Base-by-base conservation (phyloP, 2,888 invertebrate species). In the Euplagia quadripunctaria region DNA sequence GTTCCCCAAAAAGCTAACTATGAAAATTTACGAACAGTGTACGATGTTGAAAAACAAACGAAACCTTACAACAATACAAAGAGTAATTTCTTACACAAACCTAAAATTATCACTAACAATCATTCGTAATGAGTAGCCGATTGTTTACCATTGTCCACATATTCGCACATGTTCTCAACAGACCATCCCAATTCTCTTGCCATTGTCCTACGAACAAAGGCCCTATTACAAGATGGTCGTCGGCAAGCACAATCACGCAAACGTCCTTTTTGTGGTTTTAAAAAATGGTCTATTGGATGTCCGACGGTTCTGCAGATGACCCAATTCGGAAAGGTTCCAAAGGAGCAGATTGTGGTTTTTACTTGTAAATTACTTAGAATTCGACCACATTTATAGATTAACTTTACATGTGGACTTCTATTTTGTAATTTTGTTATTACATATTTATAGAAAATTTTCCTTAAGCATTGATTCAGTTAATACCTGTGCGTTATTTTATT, bases 151-250 rank as follows among this genome's bases (percentile, higher is more conserved):
- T 92, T 90, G 89, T 91, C 87, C 86, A 85, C 81, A 85, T 86
- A 88, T 88, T 89, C 87, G 86, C 88, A 88, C 86, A 88, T 88
- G 85, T 88, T 88, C 87, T 87, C 85, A 87, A 85, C 84, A 84
- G 85, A 81, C 86, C 89, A 91, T 93, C 91, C 93, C 90, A 92
- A 92, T 94, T 92, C 90, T 85, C 90, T 84, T 84, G 86, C 91
- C 88, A 91, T 94, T 94, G 94, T 94, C 85, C 88, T 82, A 78
- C 83, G 83, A 91, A 94, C 93, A 94, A 94, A 89, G 91, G 87
- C 86, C 79, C 84, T 84, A 85, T 85, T 81, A 80, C 83, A 89
- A 91, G 87, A 90, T 88, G 88, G 89, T 88, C 84, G 81, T 81
- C 43, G 74, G 73, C 75, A 78, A 80, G 73, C 77, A 86, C 81